A percentile compares a stretch with the other conserved stretches of the same genome.
phyloP scores from a whole-genome alignment of 2,113 vertebrate species.

The Pseudolaguvia tuberculata region DNA sequence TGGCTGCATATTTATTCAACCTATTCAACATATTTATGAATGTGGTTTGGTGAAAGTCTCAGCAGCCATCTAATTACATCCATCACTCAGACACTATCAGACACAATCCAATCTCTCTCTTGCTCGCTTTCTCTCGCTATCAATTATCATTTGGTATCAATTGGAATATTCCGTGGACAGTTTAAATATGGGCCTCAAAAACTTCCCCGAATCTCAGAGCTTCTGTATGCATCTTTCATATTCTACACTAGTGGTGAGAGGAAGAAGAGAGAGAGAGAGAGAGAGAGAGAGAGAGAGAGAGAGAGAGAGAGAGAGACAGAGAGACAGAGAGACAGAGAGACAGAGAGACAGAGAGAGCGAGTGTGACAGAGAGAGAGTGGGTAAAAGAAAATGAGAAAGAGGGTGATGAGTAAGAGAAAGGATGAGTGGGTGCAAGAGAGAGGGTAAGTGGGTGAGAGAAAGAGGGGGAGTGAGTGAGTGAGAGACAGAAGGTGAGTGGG shows the following conservation, averaged over 20 bases:
- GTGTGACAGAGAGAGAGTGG: too few species aligned
- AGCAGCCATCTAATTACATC: constrained; percentile 31
- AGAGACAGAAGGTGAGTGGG: too few species aligned
- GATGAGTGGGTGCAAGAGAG: too few species aligned
- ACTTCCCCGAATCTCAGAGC: constrained; percentile 13
- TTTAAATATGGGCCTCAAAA: constrained; percentile 48
- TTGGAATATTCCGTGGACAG: constrained; percentile 26
- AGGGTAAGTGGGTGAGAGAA: too few species aligned
- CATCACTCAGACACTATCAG: constrained; percentile 28
- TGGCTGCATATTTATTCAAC: constrained; percentile 26
- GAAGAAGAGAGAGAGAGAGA: constrained; percentile 20
- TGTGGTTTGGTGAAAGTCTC: constrained; percentile 22
- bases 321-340: too few species aligned
- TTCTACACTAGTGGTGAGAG: constrained; percentile 25
- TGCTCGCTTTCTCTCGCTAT: background rate
- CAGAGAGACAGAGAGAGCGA: too few species aligned
- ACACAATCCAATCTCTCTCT: constrained; percentile 9
- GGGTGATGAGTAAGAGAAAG: too few species aligned
- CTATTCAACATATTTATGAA: constrained; percentile 23
- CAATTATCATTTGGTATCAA: constrained; percentile 1
- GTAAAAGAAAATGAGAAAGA: too few species aligned
- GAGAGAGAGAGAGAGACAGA: background rate
- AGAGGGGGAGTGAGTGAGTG: too few species aligned
- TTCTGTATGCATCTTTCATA: constrained; percentile 42
- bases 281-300: background rate